These are phyloP conservation scores for Hydroisotoma schaefferi DNA, from an alignment of 2,888 invertebrate species.

Conservation along the genomic window DNA sequence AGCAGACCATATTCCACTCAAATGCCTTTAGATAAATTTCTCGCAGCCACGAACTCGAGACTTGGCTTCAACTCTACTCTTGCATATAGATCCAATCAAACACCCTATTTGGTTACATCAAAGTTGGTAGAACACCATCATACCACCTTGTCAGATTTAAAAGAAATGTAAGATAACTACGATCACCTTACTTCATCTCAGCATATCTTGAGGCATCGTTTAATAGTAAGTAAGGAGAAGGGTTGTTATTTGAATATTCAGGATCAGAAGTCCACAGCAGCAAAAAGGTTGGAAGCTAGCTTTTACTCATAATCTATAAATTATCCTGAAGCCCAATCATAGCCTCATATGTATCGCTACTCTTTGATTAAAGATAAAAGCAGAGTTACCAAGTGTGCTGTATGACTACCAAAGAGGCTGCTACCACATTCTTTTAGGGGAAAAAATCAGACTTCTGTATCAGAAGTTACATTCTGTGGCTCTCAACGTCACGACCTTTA, in stretches of 20 bases:
- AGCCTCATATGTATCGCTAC: constrained; percentile 8
- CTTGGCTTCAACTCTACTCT: no score
- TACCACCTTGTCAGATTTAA: no score
- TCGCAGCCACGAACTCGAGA: no score
- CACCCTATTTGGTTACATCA: no score
- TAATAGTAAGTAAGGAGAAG: no score
- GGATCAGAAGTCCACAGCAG: constrained; percentile 1
- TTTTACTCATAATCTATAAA: constrained; percentile 6
- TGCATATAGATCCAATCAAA: no score
- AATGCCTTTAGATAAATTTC: no score
- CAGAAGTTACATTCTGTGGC: constrained; percentile 9
- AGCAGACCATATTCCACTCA: constrained; percentile 5
- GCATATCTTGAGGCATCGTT: no score
- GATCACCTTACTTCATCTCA: no score
- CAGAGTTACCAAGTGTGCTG: constrained; percentile 12
- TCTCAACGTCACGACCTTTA: constrained; percentile 11
- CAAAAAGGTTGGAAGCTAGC: constrained; percentile 7
- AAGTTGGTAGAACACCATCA: no score
- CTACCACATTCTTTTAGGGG: constrained; percentile 1
- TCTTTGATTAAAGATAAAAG: constrained; percentile 14
- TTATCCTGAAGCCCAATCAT: constrained; percentile 7
- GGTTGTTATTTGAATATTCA: constrained; percentile 8
- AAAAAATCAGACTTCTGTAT: constrained; percentile 10
- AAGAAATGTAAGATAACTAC: no score
- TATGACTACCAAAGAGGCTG: constrained; percentile 1